Percentiles rank a stretch among this genome's conserved stretches.
These are phyloP conservation scores for Borostomias antarcticus DNA, from an alignment of 2,797 vertebrate species.

Conservation along the genomic window DNA sequence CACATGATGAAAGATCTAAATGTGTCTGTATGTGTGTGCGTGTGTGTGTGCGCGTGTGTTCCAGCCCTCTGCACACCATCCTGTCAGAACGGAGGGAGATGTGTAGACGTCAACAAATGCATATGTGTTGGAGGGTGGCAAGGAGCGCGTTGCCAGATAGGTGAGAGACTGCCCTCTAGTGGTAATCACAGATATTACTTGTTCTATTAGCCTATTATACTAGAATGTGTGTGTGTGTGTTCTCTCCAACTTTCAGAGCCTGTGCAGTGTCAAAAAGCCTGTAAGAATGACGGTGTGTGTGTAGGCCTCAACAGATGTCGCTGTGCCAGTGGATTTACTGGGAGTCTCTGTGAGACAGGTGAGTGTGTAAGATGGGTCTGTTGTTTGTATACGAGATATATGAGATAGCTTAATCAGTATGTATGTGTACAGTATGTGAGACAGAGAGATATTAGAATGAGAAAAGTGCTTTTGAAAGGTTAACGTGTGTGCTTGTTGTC, in stretches of 20 bases:
- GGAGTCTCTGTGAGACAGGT: conserved; percentile 77
- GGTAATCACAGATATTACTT: background rate
- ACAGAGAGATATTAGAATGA: background rate
- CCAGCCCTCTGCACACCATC: conserved; percentile 79
- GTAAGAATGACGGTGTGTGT: conserved; percentile 75
- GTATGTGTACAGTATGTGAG: background rate
- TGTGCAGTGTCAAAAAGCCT: conserved; percentile 72
- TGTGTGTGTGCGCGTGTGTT: conserved; percentile 39
- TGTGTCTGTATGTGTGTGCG: conserved; percentile 11
- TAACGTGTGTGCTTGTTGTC: conserved; percentile 14
- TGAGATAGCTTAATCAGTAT: conserved; percentile 1
- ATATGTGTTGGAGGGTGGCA: conserved; percentile 76
- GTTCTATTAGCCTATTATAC: background rate
- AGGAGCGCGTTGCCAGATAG: conserved; percentile 83
- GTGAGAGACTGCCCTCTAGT: conserved; percentile 51
- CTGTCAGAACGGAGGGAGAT: conserved; percentile 79
- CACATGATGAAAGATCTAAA: too few relatives aligned
- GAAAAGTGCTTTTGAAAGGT: background rate
- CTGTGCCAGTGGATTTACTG: conserved; percentile 73
- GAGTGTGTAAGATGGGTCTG: conserved; percentile 22
- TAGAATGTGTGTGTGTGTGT: conserved; percentile 2
- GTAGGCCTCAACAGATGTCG: conserved; percentile 78
- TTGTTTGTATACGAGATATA: background rate
- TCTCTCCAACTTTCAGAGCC: conserved; percentile 65
- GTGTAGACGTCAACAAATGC: conserved; percentile 83